phyloP scores from a whole-genome alignment of 2,888 invertebrate genomes.

The Pemphredon lugubris region DNA sequence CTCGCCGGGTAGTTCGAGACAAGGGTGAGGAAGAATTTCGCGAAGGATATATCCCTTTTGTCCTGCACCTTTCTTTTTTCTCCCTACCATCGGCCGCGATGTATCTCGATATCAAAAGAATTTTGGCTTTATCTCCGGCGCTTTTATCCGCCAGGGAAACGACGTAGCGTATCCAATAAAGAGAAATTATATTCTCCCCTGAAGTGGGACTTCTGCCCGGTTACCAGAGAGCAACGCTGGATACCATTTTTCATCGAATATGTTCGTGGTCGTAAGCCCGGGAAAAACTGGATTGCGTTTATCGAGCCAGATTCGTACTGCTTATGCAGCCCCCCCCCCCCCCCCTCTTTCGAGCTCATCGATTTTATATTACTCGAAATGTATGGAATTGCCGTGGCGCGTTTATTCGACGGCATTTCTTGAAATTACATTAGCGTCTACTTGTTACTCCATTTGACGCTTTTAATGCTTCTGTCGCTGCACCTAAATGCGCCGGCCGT shows the following conservation, averaged over 20 bases:
- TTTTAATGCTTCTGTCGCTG: too few species aligned
- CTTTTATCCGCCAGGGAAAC: constrained; percentile 62
- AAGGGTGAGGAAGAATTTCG: constrained; percentile 56
- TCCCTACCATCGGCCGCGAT: constrained; percentile 19
- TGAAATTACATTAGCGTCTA: too few species aligned
- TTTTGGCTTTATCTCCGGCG: constrained; percentile 66
- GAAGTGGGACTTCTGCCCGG: constrained; percentile 45
- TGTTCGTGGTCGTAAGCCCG: background rate
- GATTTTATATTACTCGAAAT: background rate
- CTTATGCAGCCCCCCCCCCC: too few species aligned
- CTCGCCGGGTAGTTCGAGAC: constrained; percentile 54
- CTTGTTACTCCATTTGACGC: too few species aligned
- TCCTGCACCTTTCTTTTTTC: constrained; percentile 41
- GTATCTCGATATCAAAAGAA: constrained; percentile 66
- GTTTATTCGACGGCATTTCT: too few species aligned
- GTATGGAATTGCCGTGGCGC: background rate
- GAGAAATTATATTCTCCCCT: constrained; percentile 70
- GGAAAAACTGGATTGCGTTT: constrained; percentile 1
- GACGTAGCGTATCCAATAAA: constrained; percentile 71
- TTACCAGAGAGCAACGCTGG: constrained; percentile 46
- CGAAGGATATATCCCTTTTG: constrained; percentile 53
- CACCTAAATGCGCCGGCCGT: too few species aligned
- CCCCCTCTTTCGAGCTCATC: background rate
- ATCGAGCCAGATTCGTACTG: background rate
- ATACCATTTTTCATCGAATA: constrained; percentile 45